Percentiles rank a stretch among this genome's conserved stretches.
These are phyloP conservation scores for Musca vetustissima DNA, from an alignment of 1,140 invertebrate genomes.

Conservation along the genomic window DNA sequence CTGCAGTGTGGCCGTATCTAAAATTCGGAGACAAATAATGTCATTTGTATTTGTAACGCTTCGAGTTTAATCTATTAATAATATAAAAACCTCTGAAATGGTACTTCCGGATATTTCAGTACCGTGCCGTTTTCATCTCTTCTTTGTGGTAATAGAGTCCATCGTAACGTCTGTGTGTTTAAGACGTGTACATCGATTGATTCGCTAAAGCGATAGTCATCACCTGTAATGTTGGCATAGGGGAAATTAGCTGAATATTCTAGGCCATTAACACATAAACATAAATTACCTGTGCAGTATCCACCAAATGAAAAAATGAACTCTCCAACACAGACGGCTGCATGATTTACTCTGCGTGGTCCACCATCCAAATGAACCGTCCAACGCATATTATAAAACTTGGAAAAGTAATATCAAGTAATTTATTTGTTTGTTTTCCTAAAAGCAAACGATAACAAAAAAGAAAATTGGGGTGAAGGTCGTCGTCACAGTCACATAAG, in stretches of 20 bases:
- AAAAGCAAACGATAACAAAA: not conserved
- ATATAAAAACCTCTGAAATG: slow-evolving; percentile 59
- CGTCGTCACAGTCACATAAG: too few species aligned
- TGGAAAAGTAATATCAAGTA: not conserved
- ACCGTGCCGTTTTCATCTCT: slow-evolving; percentile 37
- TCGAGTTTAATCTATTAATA: not conserved
- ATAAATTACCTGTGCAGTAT: slow-evolving; percentile 65
- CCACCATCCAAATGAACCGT: slow-evolving; percentile 81
- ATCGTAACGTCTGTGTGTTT: slow-evolving; percentile 70
- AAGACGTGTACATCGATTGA: slow-evolving; percentile 89
- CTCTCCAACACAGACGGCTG: slow-evolving; percentile 78
- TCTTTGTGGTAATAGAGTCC: slow-evolving; percentile 55
- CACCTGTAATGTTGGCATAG: slow-evolving; percentile 51
- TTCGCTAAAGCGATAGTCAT: slow-evolving; percentile 69
- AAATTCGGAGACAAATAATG: not conserved
- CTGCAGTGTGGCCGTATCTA: slow-evolving; percentile 86
- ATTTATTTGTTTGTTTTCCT: slow-evolving; percentile 7
- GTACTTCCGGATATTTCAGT: slow-evolving; percentile 57
- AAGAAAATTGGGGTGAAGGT: not conserved
- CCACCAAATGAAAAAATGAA: slow-evolving; percentile 90
- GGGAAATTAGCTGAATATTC: not conserved
- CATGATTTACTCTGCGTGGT: slow-evolving; percentile 76
- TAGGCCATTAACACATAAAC: not conserved
- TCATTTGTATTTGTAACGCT: too few species aligned
- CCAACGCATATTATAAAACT: slow-evolving; percentile 64